phyloP scores from a whole-genome alignment of 92 coral and sea anemone species.

The Parazoanthus darwini region DNA sequence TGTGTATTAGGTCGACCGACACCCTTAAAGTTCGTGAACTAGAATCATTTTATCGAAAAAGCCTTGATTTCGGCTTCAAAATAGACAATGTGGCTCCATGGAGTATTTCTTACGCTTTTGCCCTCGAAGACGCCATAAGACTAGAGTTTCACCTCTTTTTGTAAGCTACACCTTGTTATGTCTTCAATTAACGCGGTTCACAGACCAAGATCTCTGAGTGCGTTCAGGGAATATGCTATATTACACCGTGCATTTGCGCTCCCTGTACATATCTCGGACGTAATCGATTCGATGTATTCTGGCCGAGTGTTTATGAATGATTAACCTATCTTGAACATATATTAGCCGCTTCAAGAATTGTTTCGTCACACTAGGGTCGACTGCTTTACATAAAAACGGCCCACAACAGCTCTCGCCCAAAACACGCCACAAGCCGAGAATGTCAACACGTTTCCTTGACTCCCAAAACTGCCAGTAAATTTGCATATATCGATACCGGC shows the following conservation, averaged over 20 bases:
- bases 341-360: conserved; percentile 1
- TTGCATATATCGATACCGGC: conserved; percentile 25
- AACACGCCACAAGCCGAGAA: conserved; percentile 28
- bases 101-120: neutral
- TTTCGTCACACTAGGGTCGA: conserved; percentile 15
- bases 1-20: conserved; percentile 11
- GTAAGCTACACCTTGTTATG: conserved; percentile 15
- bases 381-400: conserved; percentile 41
- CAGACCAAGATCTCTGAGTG: neutral
- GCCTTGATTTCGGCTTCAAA: neutral
- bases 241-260: neutral
- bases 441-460: conserved; percentile 33
- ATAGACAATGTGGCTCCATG: neutral
- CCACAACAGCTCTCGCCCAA: neutral
- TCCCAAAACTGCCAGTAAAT: conserved; percentile 8
- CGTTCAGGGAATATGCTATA: neutral
- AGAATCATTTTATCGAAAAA: conserved; percentile 1
- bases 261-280: neutral
- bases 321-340: conserved; percentile 35
- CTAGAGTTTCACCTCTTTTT: neutral
- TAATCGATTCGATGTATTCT: conserved; percentile 1
- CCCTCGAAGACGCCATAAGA: conserved; percentile 15
- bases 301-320: conserved; percentile 11
- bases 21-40: neutral
- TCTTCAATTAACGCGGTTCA: neutral